Conservation (phyloP, 2,888 invertebrate genomes). For the Agrotis ipsilon region DNA sequence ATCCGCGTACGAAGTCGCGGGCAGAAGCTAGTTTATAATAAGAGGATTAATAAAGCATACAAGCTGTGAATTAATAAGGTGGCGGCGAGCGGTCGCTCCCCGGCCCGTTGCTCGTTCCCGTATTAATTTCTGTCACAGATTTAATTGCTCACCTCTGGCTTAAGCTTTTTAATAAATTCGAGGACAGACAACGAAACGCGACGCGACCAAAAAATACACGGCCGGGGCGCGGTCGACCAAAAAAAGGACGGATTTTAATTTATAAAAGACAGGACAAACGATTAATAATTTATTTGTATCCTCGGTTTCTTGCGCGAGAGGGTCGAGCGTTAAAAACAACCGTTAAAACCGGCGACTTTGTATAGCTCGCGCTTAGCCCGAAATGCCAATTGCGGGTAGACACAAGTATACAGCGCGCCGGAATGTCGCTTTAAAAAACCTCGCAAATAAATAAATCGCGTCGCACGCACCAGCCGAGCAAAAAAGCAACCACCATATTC, state of each 20-base stretch:
- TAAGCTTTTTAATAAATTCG: slow-evolving; percentile 90
- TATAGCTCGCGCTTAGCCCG: slow-evolving; percentile 90
- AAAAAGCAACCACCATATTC: slow-evolving; percentile 90
- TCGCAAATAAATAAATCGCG: slow-evolving; percentile 91
- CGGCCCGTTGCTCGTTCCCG: slow-evolving; percentile 81
- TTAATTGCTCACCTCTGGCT: slow-evolving; percentile 90
- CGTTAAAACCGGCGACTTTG: slow-evolving; percentile 90
- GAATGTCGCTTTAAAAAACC: slow-evolving; percentile 91
- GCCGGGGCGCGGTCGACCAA: slow-evolving; percentile 80
- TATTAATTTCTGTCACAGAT: slow-evolving; percentile 90
- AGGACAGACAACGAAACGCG: slow-evolving; percentile 87
- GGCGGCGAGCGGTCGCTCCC: slow-evolving; percentile 74
- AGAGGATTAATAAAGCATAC: slow-evolving; percentile 83
- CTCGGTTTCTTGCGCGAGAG: slow-evolving; percentile 87
- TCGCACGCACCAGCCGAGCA: slow-evolving; percentile 87
- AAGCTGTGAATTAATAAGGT: slow-evolving; percentile 82
- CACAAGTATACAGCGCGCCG: slow-evolving; percentile 90
- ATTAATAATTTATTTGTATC: slow-evolving; percentile 92
- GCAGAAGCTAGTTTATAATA: too few species aligned
- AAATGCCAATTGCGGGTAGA: slow-evolving; percentile 91
- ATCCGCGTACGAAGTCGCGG: too few species aligned
- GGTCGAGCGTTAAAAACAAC: slow-evolving; percentile 90
- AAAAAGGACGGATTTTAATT: slow-evolving; percentile 90
- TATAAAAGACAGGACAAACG: slow-evolving; percentile 92
- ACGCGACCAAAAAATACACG: slow-evolving; percentile 86